Percentiles rank a stretch among this genome's conserved stretches.
These are phyloP conservation scores for Drosophila grimshawi DNA, from an alignment of 1,140 invertebrate species.

Conservation along the genomic window DNA sequence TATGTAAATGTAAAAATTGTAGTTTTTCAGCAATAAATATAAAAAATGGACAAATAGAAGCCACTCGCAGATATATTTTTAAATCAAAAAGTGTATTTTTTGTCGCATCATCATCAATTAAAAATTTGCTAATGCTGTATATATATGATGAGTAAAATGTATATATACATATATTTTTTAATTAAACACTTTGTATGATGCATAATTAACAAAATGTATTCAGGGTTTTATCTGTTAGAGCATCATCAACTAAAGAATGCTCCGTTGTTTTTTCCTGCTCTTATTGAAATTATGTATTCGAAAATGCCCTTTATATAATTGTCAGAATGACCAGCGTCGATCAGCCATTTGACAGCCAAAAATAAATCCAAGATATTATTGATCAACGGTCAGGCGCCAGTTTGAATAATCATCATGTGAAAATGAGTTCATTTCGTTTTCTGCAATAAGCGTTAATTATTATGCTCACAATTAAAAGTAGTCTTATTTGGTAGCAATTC, in stretches of 20 bases:
- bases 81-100: too few relatives aligned
- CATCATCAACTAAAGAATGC: neutral
- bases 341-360: slow-evolving; percentile 16
- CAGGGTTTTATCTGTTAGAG: slow-evolving; percentile 1
- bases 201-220: neutral
- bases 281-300: slow-evolving; percentile 19
- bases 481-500: slow-evolving; percentile 16
- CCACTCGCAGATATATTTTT: neutral
- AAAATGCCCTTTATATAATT: slow-evolving; percentile 46
- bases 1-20: neutral
- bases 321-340: slow-evolving; percentile 6
- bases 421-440: slow-evolving; percentile 19
- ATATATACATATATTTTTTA: too few relatives aligned
- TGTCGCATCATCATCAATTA: neutral
- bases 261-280: neutral
- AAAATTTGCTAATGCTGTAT: neutral
- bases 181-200: too few relatives aligned
- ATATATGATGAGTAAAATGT: neutral
- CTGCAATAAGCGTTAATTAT: slow-evolving; percentile 22
- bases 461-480: slow-evolving; percentile 17
- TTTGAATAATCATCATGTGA: neutral
- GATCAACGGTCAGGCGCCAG: slow-evolving; percentile 22
- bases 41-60: neutral
- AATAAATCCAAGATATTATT: slow-evolving; percentile 14
- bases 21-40: neutral